These are phyloP conservation scores for Amphimallon solstitiale DNA, from an alignment of 2,888 invertebrate genomes.

Conservation along the genomic window DNA sequence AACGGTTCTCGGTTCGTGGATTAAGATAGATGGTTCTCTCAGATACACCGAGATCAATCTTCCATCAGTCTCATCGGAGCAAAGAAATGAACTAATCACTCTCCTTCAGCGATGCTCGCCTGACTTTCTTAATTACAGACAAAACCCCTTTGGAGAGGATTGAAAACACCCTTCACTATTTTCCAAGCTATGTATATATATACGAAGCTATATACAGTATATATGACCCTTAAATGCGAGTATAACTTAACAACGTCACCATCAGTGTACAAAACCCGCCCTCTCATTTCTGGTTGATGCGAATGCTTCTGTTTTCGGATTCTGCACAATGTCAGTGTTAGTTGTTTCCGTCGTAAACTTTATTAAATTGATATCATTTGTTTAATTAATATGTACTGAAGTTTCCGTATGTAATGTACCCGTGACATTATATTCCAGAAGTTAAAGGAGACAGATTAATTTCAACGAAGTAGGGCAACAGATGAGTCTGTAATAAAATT, in stretches of 20 bases:
- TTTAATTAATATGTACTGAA: conserved; percentile 25
- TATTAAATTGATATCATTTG: conserved; percentile 26
- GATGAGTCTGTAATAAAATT: conserved; percentile 9
- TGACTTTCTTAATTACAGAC: conserved; percentile 30
- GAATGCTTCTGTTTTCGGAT: too few species aligned
- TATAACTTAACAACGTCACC: neutral
- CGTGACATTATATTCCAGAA: neutral
- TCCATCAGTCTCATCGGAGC: conserved; percentile 18
- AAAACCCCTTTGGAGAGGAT: conserved; percentile 1
- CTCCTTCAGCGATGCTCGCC: conserved; percentile 19
- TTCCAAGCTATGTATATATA: neutral
- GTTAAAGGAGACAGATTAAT: conserved; percentile 12
- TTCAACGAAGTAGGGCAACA: neutral
- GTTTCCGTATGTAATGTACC: conserved; percentile 9
- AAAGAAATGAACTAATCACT: conserved; percentile 38
- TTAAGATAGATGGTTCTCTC: conserved; percentile 34
- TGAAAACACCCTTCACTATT: neutral
- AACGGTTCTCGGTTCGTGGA: conserved; percentile 28
- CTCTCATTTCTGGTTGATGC: too few species aligned
- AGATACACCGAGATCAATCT: conserved; percentile 33
- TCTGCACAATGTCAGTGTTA: neutral
- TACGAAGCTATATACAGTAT: neutral
- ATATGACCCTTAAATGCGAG: too few species aligned
- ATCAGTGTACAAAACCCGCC: too few species aligned
- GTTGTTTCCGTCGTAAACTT: conserved; percentile 10